These are phyloP conservation scores for Oscheius sp. DNA, from an alignment of 1,140 invertebrate genomes.

Conservation along the genomic window DNA sequence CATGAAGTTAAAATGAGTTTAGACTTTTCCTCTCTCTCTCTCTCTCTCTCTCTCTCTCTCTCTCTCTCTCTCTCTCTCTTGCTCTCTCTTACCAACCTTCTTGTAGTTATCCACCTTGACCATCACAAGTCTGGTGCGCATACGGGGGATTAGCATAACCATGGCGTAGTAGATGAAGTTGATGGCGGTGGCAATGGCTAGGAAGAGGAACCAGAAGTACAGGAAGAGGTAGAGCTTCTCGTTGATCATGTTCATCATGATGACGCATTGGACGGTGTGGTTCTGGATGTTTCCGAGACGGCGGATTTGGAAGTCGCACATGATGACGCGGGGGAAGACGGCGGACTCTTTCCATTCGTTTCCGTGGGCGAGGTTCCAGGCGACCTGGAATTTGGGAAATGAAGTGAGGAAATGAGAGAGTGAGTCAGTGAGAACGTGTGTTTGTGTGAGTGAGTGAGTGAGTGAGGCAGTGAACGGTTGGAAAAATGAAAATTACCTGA, in stretches of 20 bases:
- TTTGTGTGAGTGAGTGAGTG: no score
- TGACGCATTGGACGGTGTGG: constrained; percentile 55
- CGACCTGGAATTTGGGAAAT: background rate
- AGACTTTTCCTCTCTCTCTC: background rate
- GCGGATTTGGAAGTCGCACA: constrained; percentile 31
- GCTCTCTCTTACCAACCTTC: no score
- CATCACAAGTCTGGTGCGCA: background rate
- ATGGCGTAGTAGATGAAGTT: constrained; percentile 56
- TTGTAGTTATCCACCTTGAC: background rate
- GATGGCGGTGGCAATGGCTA: constrained; percentile 35
- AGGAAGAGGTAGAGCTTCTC: constrained; percentile 47
- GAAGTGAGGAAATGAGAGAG: background rate
- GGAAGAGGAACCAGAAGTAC: constrained; percentile 50
- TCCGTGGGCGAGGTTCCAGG: background rate
- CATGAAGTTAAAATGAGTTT: background rate
- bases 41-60: background rate
- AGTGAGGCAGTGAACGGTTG: background rate
- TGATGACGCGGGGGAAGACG: constrained; percentile 41
- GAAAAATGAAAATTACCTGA: background rate
- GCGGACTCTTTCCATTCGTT: constrained; percentile 25
- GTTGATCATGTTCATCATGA: constrained; percentile 60
- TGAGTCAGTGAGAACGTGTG: no score
- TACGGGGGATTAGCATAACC: background rate
- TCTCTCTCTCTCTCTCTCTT: no score
- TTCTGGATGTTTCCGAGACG: constrained; percentile 40